Conservation (phyloP, 1,140 invertebrate genomes). For the Trichonephila clavata region DNA sequence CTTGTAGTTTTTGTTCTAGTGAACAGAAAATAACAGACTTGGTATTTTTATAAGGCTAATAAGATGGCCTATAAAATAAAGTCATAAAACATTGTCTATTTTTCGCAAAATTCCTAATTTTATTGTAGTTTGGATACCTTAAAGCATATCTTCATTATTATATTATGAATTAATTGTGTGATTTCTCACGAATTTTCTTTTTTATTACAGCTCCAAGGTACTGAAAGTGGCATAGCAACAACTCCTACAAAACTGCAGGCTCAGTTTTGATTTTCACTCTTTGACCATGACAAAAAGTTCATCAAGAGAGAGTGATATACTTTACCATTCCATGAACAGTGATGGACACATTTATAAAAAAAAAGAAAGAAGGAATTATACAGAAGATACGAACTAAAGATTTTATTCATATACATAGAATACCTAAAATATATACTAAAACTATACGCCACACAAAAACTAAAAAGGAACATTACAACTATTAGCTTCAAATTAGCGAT, state of each 20-base stretch:
- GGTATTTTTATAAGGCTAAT: too few species aligned
- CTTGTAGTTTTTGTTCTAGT: too few species aligned
- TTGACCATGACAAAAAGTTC: neutral
- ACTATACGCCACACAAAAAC: neutral
- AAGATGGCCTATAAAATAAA: too few species aligned
- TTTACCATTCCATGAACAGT: slow-evolving; percentile 36
- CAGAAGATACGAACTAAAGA: neutral
- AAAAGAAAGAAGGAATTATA: slow-evolving; percentile 5
- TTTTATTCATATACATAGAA: slow-evolving; percentile 24
- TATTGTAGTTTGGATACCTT: too few species aligned
- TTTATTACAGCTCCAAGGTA: slow-evolving; percentile 42
- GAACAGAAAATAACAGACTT: too few species aligned
- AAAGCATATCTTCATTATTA: too few species aligned
- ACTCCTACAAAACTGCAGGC: slow-evolving; percentile 38
- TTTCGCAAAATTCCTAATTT: too few species aligned
- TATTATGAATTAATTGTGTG: too few species aligned
- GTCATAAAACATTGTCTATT: too few species aligned
- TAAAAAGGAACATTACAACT: neutral
- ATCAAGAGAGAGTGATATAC: neutral
- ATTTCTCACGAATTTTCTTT: neutral
- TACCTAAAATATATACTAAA: neutral
- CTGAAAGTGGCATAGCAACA: neutral
- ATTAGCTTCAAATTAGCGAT: neutral
- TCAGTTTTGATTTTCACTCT: slow-evolving; percentile 14
- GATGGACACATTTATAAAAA: slow-evolving; percentile 3